Percentiles rank a stretch among this genome's conserved stretches.
Evolutionary conservation across 1,140 invertebrate species (phyloP).

Genomic region (Anagrus nilaparvatae): DNA sequence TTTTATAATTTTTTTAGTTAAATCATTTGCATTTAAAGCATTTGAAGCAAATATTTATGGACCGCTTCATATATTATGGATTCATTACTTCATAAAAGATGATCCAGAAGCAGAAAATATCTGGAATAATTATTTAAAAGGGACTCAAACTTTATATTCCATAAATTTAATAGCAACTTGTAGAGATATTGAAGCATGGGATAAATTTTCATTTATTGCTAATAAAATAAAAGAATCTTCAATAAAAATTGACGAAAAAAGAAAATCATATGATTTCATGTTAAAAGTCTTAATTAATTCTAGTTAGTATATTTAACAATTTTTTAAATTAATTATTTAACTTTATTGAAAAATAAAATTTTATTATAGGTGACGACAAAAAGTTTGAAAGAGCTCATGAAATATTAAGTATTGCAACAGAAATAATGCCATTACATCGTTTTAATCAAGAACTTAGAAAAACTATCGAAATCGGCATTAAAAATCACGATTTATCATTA

Average conservation of each 20-base stretch:
- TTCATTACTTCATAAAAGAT: not conserved
- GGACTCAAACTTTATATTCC: not conserved
- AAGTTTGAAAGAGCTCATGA: constrained; percentile 7
- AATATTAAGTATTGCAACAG: not conserved
- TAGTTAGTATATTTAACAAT: constrained; percentile 10
- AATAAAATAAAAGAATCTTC: not conserved
- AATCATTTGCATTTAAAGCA: not conserved
- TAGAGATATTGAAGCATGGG: not conserved
- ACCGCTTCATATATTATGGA: constrained; percentile 1
- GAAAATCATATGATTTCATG: not conserved
- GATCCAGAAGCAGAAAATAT: constrained; percentile 4
- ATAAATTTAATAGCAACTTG: not conserved
- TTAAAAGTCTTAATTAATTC: not conserved
- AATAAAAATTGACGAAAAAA: not conserved
- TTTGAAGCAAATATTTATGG: not conserved
- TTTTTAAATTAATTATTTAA: not conserved
- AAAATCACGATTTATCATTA: not conserved
- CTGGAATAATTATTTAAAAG: constrained; percentile 3
- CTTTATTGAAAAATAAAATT: not conserved
- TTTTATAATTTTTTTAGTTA: constrained; percentile 5
- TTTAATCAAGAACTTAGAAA: not conserved
- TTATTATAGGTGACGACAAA: constrained; percentile 1
- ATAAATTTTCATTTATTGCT: not conserved
- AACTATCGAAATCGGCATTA: not conserved
- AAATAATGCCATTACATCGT: not conserved